Evolutionary conservation across 2,888 invertebrate species (phyloP).

Genomic region (Sturmia bella): DNA sequence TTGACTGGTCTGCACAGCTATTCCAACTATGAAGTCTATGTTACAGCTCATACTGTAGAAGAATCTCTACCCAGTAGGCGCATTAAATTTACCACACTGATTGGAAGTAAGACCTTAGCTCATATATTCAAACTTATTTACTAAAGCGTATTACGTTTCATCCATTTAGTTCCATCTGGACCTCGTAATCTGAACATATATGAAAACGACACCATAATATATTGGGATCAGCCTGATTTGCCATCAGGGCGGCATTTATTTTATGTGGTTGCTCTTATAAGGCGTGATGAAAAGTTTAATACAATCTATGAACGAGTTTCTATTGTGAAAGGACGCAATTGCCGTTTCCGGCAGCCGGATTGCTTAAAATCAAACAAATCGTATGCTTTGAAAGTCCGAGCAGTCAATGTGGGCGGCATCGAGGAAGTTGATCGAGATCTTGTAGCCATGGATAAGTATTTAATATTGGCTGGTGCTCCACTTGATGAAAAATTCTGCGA

Average conservation of each 20-base stretch:
- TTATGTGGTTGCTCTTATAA: slow-evolving; percentile 82
- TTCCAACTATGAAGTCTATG: slow-evolving; percentile 86
- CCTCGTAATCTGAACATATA: slow-evolving; percentile 70
- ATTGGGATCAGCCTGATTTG: slow-evolving; percentile 83
- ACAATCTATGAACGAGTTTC: slow-evolving; percentile 65
- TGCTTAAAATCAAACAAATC: slow-evolving; percentile 70
- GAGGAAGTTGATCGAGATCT: slow-evolving; percentile 67
- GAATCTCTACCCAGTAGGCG: slow-evolving; percentile 84
- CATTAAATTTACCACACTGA: slow-evolving; percentile 83
- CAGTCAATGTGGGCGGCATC: slow-evolving; percentile 73
- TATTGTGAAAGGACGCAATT: slow-evolving; percentile 70
- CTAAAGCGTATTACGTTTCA: too few relatives aligned
- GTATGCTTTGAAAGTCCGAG: slow-evolving; percentile 73
- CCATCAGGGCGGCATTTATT: slow-evolving; percentile 83
- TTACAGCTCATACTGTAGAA: slow-evolving; percentile 87
- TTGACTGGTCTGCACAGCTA: slow-evolving; percentile 83
- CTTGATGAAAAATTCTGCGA: slow-evolving; percentile 57
- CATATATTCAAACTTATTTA: neutral
- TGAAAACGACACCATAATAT: slow-evolving; percentile 60
- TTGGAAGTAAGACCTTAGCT: slow-evolving; percentile 82
- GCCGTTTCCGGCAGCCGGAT: slow-evolving; percentile 70
- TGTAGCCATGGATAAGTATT: slow-evolving; percentile 53
- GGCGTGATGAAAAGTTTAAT: slow-evolving; percentile 53
- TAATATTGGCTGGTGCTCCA: slow-evolving; percentile 57
- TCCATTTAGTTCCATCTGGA: slow-evolving; percentile 71